Conservation (phyloP, 2,113 vertebrate species). For the Chaetops frenatus region DNA sequence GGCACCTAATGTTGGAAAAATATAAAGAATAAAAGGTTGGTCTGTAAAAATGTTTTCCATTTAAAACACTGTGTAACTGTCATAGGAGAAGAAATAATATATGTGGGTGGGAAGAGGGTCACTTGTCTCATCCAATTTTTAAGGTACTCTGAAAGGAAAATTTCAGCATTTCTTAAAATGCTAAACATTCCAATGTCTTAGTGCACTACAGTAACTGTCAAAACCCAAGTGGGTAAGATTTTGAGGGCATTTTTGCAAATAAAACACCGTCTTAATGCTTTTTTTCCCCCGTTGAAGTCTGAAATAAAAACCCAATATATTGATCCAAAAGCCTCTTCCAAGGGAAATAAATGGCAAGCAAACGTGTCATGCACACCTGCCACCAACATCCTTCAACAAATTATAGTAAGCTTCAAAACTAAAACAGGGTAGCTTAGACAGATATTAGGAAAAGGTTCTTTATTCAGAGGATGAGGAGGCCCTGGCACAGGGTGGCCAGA, state of each 20-base stretch:
- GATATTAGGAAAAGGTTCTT: too few species aligned
- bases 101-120: neutral
- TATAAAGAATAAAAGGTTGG: fast-evolving
- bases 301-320: neutral
- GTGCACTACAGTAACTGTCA: neutral
- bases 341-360: neutral
- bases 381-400: neutral
- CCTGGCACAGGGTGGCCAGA: neutral
- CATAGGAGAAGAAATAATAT: neutral
- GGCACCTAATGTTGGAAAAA: neutral
- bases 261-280: neutral
- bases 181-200: neutral
- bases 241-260: neutral
- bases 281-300: neutral
- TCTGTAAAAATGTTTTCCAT: neutral
- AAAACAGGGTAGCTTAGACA: neutral
- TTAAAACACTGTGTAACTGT: neutral
- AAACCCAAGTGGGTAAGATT: neutral
- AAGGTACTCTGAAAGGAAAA: neutral
- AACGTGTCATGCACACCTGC: neutral
- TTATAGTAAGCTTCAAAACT: neutral
- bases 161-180: neutral
- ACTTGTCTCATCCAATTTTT: neutral
- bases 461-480: neutral
- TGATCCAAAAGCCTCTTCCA: neutral